Conservation (phyloP, 1,140 invertebrate genomes). For the Heterodera carotae region DNA sequence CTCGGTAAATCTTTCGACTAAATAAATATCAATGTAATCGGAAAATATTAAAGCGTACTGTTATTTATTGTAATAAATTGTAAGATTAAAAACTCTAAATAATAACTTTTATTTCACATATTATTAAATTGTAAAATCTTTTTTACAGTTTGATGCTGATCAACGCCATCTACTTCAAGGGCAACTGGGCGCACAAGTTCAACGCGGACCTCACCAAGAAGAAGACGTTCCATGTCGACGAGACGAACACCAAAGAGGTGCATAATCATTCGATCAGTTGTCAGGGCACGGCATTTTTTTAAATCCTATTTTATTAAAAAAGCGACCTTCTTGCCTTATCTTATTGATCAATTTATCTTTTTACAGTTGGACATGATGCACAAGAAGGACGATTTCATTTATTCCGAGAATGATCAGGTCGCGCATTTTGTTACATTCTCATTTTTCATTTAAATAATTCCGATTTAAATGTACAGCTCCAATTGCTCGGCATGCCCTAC, state of each 20-base stretch:
- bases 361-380: constrained; percentile 25
- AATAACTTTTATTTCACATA: no score
- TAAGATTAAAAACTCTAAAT: no score
- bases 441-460: constrained; percentile 2
- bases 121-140: not conserved
- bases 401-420: constrained; percentile 21
- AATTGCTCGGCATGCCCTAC: constrained; percentile 35
- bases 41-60: no score
- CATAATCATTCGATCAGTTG: not conserved
- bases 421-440: not conserved
- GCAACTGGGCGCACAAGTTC: constrained; percentile 43
- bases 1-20: constrained; percentile 10
- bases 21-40: not conserved
- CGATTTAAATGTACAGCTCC: not conserved
- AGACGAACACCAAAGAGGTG: constrained; percentile 34
- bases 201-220: constrained; percentile 27
- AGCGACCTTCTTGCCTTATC: not conserved
- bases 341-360: not conserved
- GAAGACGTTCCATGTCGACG: constrained; percentile 37
- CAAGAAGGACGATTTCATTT: constrained; percentile 15
- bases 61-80: no score
- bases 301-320: constrained; percentile 7
- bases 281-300: no score
- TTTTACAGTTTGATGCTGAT: constrained; percentile 44
- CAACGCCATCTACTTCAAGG: constrained; percentile 55